Evolutionary conservation across 2,113 vertebrate species (phyloP).

Genomic region (Paraplagusia blochii): DNA sequence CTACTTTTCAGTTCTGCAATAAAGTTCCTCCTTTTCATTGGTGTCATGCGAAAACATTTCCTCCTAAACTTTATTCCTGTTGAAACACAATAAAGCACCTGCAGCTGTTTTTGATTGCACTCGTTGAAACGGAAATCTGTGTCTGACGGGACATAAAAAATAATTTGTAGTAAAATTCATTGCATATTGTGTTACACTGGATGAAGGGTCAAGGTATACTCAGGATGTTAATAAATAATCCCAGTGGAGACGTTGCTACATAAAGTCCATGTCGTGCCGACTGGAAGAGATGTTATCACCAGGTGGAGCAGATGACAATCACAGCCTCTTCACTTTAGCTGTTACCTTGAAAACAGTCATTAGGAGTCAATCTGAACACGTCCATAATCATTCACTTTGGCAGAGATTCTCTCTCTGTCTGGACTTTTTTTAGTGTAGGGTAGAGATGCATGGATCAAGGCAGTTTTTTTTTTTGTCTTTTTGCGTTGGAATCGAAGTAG

Average conservation of each 20-base stretch:
- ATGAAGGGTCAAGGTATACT: slow-evolving; percentile 16
- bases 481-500: background rate
- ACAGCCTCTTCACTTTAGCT: too few relatives aligned
- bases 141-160: slow-evolving; percentile 9
- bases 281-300: background rate
- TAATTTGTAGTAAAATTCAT: slow-evolving; percentile 11
- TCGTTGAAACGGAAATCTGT: background rate
- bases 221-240: slow-evolving; percentile 10
- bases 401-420: slow-evolving; percentile 18
- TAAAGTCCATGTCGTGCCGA: background rate
- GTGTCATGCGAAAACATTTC: slow-evolving; percentile 42
- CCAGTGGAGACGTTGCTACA: slow-evolving; percentile 3
- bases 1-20: background rate
- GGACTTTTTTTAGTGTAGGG: slow-evolving; percentile 2
- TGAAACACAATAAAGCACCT: slow-evolving; percentile 43
- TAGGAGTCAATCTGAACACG: slow-evolving; percentile 10
- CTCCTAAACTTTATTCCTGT: slow-evolving; percentile 37
- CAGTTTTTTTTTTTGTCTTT: background rate
- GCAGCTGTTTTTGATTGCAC: slow-evolving; percentile 9
- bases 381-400: slow-evolving; percentile 29
- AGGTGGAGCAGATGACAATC: too few relatives aligned
- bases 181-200: slow-evolving; percentile 36
- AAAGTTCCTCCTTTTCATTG: background rate
- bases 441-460: background rate
- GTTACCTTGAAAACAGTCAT: background rate